phyloP scores from a whole-genome alignment of 2,113 vertebrate species.

The Opisthocomus hoazin region DNA sequence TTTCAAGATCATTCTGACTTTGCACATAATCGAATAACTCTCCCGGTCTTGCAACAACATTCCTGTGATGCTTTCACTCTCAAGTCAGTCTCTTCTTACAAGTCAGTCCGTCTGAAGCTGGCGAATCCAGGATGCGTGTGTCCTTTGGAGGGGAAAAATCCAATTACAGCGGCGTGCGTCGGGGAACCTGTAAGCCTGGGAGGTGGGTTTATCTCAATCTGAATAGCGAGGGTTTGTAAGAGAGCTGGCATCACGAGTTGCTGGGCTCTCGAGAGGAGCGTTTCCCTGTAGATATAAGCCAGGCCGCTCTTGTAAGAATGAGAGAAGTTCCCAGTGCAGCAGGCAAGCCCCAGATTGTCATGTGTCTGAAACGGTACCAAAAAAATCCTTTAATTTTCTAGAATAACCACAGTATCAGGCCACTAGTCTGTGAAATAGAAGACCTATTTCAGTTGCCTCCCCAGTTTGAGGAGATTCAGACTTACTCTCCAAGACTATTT shows the following conservation, averaged over 20 bases:
- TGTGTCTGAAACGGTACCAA: neutral
- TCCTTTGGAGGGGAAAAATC: constrained; percentile 62
- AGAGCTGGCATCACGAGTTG: constrained; percentile 16
- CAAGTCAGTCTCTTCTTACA: constrained; percentile 24
- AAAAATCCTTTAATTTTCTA: constrained; percentile 2
- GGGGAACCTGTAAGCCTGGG: constrained; percentile 17
- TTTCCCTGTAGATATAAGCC: constrained; percentile 1
- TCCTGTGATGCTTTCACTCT: neutral
- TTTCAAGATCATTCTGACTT: neutral
- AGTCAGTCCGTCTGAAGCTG: constrained; percentile 6
- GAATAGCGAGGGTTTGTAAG: constrained; percentile 16
- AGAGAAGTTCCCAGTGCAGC: neutral
- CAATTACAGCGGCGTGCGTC: constrained; percentile 10
- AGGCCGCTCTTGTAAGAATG: constrained; percentile 11
- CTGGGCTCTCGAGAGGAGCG: constrained; percentile 27
- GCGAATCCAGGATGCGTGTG: constrained; percentile 40
- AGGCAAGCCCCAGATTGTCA: constrained; percentile 3
- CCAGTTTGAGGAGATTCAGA: neutral
- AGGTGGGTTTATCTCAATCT: constrained; percentile 32
- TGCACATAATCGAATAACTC: neutral
- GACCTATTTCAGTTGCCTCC: neutral
- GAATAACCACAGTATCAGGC: neutral
- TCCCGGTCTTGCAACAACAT: neutral
- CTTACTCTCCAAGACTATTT: neutral
- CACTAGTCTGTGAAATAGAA: constrained; percentile 34